phyloP scores from a whole-genome alignment of 2,113 vertebrate species.

The Tachycineta bicolor region DNA sequence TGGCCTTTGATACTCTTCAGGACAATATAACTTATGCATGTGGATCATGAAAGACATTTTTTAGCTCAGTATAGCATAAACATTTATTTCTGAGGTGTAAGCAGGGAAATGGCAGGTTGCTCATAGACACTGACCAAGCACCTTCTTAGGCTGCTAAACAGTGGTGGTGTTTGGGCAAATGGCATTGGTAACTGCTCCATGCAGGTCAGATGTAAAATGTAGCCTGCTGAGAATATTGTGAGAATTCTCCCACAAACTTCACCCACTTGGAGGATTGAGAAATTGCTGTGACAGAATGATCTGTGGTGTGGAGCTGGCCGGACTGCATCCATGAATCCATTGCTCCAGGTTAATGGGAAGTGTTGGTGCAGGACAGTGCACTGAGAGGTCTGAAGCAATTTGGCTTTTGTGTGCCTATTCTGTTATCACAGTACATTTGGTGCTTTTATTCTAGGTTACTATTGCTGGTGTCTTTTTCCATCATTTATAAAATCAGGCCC shows the following conservation, averaged over 20 bases:
- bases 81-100: not conserved
- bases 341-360: not conserved
- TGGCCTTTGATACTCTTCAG: not conserved
- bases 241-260: not conserved
- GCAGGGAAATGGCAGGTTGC: not conserved
- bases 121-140: not conserved
- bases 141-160: not conserved
- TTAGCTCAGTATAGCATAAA: not conserved
- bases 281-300: not conserved
- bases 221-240: not conserved
- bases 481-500: not conserved
- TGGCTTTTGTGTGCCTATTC: not conserved
- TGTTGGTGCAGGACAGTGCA: not conserved
- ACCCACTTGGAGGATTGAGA: not conserved
- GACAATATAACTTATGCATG: accelerated
- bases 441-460: not conserved
- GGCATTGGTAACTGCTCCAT: not conserved
- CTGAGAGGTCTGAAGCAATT: not conserved
- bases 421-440: not conserved
- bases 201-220: not conserved
- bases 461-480: not conserved
- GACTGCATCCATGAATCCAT: not conserved
- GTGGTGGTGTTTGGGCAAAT: not conserved
- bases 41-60: not conserved
- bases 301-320: not conserved